These are phyloP conservation scores for Mya arenaria DNA, from an alignment of 1,140 invertebrate genomes.

Conservation along the genomic window DNA sequence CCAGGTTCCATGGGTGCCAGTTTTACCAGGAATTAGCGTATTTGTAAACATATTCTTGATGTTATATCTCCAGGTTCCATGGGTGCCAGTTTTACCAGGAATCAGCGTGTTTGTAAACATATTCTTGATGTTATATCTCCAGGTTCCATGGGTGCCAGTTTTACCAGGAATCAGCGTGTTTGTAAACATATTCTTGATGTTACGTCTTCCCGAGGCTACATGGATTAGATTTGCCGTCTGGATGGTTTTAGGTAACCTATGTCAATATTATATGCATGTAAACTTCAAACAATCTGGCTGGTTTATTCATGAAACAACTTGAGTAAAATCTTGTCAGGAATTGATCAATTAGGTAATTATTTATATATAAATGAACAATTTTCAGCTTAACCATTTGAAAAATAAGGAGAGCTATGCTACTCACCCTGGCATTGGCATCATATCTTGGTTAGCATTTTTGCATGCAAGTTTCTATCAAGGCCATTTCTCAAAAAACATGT, in stretches of 20 bases:
- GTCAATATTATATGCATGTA: background rate
- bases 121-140: no score
- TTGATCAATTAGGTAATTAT: background rate
- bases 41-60: no score
- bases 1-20: no score
- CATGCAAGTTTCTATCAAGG: no score
- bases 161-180: conserved; percentile 91
- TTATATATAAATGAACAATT: background rate
- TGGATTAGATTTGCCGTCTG: conserved; percentile 86
- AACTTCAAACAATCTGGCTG: background rate
- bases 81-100: no score
- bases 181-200: conserved; percentile 93
- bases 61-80: no score
- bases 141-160: conserved; percentile 92
- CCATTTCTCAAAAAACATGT: no score
- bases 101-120: no score
- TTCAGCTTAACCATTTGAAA: background rate
- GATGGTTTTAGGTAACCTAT: conserved; percentile 67
- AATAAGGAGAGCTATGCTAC: background rate
- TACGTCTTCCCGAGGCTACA: conserved; percentile 89
- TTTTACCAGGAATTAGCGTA: no score
- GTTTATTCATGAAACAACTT: background rate
- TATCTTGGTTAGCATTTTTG: no score
- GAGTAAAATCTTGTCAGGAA: background rate
- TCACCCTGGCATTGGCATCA: no score